Base-by-base conservation (phyloP, 1,140 invertebrate species). In the Drosophila murphyi region DNA sequence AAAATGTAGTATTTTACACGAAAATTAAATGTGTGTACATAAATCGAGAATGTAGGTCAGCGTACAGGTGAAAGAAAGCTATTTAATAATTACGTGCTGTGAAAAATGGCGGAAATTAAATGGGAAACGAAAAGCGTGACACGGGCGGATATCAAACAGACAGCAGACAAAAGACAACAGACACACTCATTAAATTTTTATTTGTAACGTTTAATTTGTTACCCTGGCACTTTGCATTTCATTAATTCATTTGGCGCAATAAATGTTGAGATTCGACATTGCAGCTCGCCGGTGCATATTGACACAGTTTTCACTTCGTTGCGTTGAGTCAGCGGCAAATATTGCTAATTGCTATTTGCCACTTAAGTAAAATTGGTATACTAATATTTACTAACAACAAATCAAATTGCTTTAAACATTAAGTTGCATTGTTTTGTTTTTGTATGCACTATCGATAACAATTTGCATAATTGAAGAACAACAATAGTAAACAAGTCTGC, bases 71-170 rank as follows among this genome's bases (percentile, higher is more conserved):
- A 47, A 47, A 72, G 64, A 45, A 39, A 50, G 12, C 37, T 43
- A 28, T 37, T 59, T 45, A 32, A 64, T 29, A 43, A 43, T 43
- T 3, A 4, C 43, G 8, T 43, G 35, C 28, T 7, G 37, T 51
- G 51, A n/a, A 54, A 64, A 64, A 55, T 20, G 20, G 62, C 47
- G 54, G 54, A 72, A 68, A 68, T 60, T 68, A 72, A 72, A 54
- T 68, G 48, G 32, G 37, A 31, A 72, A 48, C 56, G 37, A 56
- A 31, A 7, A 31, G 8, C 31, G 5, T 31, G 28, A 48, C 34
- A 41, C 20, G 32, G 29, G 5, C 37, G 8, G 35, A 51, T 37
- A 31, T 31, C 12, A 28, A 39, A 52, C 39, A 7, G 8, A 34
- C 28, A 12, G 20, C 32, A 45, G 39, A 55, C 37, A 39, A 20